Evolutionary conservation across 92 coral and sea anemone genomes (phyloP), one percentile per base, ranked within the genome.

Genomic region (Zoanthus sansibaricus): DNA sequence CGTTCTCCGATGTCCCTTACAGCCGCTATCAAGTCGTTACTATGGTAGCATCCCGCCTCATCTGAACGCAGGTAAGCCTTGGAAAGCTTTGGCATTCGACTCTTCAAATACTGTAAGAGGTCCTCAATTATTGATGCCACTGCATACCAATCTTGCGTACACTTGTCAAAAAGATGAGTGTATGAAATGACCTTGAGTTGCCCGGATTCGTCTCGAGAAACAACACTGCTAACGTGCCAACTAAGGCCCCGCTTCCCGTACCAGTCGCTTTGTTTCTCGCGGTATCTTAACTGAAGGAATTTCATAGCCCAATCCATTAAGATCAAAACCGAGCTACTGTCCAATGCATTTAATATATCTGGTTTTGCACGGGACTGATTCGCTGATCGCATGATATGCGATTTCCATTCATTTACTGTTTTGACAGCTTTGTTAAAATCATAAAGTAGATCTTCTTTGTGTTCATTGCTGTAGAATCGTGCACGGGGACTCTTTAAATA

Each of bases 1-100:
- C 72, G 72, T 30, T 67, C 37, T 30, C 72, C 72, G 37, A 67
- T 67, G 31, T 67, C 72, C 37, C 72, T 67, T 18, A 30, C 72
- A 12, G 72, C 72, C 31, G 72, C 72, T 14, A 49, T 44, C 18
- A 44, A 56, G 45, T 17, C 48, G 83, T 77, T 77, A 64, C 52
- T 77, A 16, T 77, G 83, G 52, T 77, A 77, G 62, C 62, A 51
- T 37, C 83, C 83, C 18, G 84, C 84, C 58, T 78, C 84, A 14
- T 78, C 84, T 48, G 84, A 78, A 52, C 84, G 73, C 42, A 79
- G 69, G 71, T 79, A 79, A 37, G 30, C 70, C 44, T 71, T 37
- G 46, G 75, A 31, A 31, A 71, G 47, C 44, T 37, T 31, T 5
- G 75, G 75, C 75, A 71, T 31, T 5, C 75, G 44, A 44, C 37